Base-by-base conservation (phyloP, 2,888 invertebrate genomes). In the Sinhomidia bicolor region DNA sequence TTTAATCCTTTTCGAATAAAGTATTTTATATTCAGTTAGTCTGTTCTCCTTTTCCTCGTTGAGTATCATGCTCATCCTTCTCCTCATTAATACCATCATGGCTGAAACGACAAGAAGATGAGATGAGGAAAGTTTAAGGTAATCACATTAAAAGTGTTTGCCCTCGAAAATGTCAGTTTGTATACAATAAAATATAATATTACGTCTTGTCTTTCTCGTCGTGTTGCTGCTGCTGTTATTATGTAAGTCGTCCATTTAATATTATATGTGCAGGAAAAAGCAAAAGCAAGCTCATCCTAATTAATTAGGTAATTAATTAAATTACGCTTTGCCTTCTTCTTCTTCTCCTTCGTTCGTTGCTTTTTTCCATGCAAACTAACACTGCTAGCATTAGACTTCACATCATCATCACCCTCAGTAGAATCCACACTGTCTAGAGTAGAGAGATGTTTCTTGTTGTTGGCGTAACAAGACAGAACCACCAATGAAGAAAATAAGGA, bases 301-400 rank as follows among this genome's bases (percentile, higher is more conserved):
- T 82, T 89, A 89, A 89, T 89, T 89, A 89, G 85, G 51, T 82
- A 89, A 89, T 89, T 89, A 89, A 89, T 89, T 89, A 85, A 85
- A 85, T 89, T 89, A 89, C 85, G n/a, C 85, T 82, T 62, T 54
- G 54, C 89, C 60, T 76, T 51, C 17, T 62, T 51, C 12, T 41
- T 44, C 26, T 44, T 51, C 57, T 36, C 20, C 57, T 12, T 32
- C 14, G 12, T 32, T 12, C 14, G 2, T 17, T 26, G 3, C 6
- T 26, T 6, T 47, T 51, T 29, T 47, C 57, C 79, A 79, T 20
- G 79, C 78, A 57, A 14, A 51, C 51, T 20, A 14, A 23, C 65
- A 32, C 32, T 5, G 9, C 32, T n/a, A 65, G 6, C 65, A n/a
- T n/a, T n/a, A 29, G 14, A 23, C 47, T 23, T 74, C 17, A 26